A percentile compares a stretch with the other conserved stretches of the same genome.
Evolutionary conservation across 2,113 vertebrate species (phyloP).

Genomic region (Odocoileus virginianus): DNA sequence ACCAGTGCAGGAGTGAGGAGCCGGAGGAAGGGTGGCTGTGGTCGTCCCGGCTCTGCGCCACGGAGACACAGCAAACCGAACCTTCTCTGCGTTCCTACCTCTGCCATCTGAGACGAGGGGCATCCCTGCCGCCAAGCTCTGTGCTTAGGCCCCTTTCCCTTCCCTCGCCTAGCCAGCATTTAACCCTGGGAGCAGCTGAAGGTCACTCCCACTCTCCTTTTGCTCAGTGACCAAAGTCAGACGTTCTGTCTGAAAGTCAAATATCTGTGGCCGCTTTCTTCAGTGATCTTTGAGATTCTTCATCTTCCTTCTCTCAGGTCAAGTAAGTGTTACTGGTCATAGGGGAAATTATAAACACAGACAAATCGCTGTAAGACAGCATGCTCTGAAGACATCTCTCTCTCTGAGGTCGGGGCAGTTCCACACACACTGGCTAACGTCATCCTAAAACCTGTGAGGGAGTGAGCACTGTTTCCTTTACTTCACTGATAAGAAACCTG

Average conservation of each 20-base stretch:
- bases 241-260: neutral
- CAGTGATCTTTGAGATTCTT: neutral
- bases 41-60: no score
- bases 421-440: neutral
- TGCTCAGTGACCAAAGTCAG: neutral
- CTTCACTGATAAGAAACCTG: slow-evolving; percentile 51
- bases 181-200: neutral
- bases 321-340: neutral
- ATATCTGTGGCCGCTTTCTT: neutral
- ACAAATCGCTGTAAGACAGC: neutral
- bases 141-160: neutral
- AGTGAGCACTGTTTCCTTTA: neutral
- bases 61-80: neutral
- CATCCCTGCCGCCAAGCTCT: neutral
- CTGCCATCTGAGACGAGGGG: neutral
- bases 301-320: neutral
- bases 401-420: neutral
- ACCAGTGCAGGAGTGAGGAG: neutral
- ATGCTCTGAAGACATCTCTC: neutral
- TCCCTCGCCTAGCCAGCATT: neutral
- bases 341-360: neutral
- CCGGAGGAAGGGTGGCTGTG: neutral
- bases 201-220: neutral
- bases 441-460: slow-evolving; percentile 4
- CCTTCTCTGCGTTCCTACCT: neutral